phyloP scores from a whole-genome alignment of 2,797 vertebrate species.

The Chelmon rostratus region DNA sequence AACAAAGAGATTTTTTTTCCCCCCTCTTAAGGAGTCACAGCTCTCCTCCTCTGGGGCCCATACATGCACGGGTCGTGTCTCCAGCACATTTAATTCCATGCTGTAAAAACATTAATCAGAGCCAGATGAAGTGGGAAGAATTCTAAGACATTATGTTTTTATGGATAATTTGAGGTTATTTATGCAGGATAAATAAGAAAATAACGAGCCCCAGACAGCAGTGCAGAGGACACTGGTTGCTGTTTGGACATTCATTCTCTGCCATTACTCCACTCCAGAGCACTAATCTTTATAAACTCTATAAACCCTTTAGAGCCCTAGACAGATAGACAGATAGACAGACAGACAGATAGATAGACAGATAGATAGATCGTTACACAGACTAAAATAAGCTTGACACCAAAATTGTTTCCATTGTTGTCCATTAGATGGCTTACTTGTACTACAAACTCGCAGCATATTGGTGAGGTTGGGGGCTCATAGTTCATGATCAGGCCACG shows the following conservation, averaged over 20 bases:
- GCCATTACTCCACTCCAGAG: slow-evolving; percentile 51
- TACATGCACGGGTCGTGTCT: slow-evolving; percentile 77
- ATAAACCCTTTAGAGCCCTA: slow-evolving; percentile 39
- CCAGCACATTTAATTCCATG: slow-evolving; percentile 85
- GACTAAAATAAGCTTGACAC: slow-evolving; percentile 8
- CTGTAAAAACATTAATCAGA: slow-evolving; percentile 87
- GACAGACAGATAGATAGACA: slow-evolving; percentile 33
- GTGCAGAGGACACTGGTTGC: slow-evolving; percentile 62
- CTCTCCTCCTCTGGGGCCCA: slow-evolving; percentile 71
- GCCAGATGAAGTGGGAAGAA: slow-evolving; percentile 85
- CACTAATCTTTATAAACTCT: slow-evolving; percentile 55
- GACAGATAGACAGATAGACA: slow-evolving; percentile 37
- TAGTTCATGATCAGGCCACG: slow-evolving; percentile 73
- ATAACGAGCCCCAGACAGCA: slow-evolving; percentile 77
- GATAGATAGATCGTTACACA: slow-evolving; percentile 33
- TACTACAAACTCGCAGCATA: slow-evolving; percentile 67
- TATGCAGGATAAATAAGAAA: slow-evolving; percentile 84
- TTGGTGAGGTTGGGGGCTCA: slow-evolving; percentile 49
- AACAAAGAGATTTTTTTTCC: slow-evolving; percentile 64
- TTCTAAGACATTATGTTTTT: slow-evolving; percentile 82
- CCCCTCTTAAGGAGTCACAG: slow-evolving; percentile 69
- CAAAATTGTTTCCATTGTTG: slow-evolving; percentile 71
- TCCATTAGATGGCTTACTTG: slow-evolving; percentile 88
- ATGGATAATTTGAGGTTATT: slow-evolving; percentile 88
- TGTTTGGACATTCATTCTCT: slow-evolving; percentile 59